Percentiles rank a stretch among this genome's conserved stretches.
phyloP scores from a whole-genome alignment of 2,797 vertebrate genomes.

The Tympanoctomys barrerae region DNA sequence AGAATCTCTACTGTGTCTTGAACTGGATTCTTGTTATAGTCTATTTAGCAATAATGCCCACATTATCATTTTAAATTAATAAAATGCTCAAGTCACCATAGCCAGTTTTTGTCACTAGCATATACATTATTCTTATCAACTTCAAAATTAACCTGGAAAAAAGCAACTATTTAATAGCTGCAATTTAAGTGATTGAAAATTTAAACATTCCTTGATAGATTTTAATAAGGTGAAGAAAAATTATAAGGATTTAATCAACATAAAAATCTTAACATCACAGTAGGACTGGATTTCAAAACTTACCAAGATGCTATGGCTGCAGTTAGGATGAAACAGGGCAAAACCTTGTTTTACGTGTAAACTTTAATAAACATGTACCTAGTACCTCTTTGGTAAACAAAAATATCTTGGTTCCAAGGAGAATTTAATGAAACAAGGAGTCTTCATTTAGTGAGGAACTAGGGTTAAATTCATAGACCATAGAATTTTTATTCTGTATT shows the following conservation, averaged over 20 bases:
- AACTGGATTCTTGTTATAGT: not conserved
- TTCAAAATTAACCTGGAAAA: not conserved
- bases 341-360: not conserved
- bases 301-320: not conserved
- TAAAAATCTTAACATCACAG: not conserved
- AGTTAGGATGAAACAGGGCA: not conserved
- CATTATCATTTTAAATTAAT: not conserved
- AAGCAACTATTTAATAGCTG: not conserved
- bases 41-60: not conserved
- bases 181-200: constrained; percentile 17
- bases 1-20: not conserved
- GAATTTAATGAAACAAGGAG: not conserved
- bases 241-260: not conserved
- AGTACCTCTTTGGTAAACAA: not conserved
- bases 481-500: not conserved
- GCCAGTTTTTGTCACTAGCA: not conserved
- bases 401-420: not conserved
- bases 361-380: not conserved
- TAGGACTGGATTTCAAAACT: not conserved
- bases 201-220: not conserved
- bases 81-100: not conserved
- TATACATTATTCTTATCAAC: not conserved
- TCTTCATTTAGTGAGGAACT: not conserved
- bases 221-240: not conserved
- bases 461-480: not conserved